Base-by-base conservation (phyloP, 1,140 invertebrate genomes). In the Lordiphosa stackelbergi region DNA sequence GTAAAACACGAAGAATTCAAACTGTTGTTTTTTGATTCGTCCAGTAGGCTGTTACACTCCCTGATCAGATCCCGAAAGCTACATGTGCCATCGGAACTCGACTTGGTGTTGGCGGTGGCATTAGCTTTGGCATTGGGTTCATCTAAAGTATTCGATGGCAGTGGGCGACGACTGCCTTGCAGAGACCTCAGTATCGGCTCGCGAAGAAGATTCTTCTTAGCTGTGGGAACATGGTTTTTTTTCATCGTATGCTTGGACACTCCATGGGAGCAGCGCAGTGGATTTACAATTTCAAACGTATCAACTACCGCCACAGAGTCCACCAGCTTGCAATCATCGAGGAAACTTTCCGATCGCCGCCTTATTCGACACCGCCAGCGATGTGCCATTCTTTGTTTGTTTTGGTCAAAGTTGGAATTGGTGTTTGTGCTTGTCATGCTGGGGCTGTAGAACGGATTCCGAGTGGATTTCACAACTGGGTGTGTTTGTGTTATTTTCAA, bases 401-500 rank as follows among this genome's bases (percentile, higher is more conserved):
- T 7, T 51, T 46, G 36, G 16, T 43, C 36, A 9, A 45, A 34
- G 10, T 36, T 41, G 4, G 22, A 47, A 5, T 34, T 45, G 28
- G 42, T 10, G 11, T 37, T 34, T 4, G n/a, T 24, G 24, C 4
- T 34, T 31, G 11, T 31, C 31, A 31, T 28, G 10, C 4, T 53
- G 2, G 2, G 48, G 19, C 41, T 48, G 47, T 73, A 61, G 53
- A 66, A 66, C n/a, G 62, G 62, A 62, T 69, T 65, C 52, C 37
- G 60, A 46, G 51, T 51, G 16, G 72, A 55, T 56, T 71, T 66
- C 13, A 42, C 45, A 10, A 62, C 52, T 56, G 62, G 46, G 16
- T 54, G 28, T 19, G 45, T 45, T 37, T 88, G 87, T 66, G 88
- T 88, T 66, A 90, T 90, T 86, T 90, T 88, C 37, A 90, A 69